Evolutionary conservation across 2,797 vertebrate genomes (phyloP).

Genomic region (Prionace glauca): DNA sequence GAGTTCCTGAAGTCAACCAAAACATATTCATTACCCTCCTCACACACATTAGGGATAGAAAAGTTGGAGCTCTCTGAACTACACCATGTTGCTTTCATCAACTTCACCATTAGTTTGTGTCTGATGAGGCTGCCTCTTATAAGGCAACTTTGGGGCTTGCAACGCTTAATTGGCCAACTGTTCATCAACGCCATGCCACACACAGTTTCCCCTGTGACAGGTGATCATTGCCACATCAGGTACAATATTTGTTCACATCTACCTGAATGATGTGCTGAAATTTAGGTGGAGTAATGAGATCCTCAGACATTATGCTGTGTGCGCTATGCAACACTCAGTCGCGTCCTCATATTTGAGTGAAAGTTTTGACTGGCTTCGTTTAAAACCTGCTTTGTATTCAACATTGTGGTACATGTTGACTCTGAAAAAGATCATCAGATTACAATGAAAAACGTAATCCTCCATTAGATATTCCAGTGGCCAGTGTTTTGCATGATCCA

Average conservation of each 20-base stretch:
- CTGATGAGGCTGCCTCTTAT: neutral
- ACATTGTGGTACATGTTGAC: neutral
- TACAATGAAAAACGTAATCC: constrained; percentile 2
- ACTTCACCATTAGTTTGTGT: neutral
- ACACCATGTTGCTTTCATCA: neutral
- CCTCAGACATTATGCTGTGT: neutral
- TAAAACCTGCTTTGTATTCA: neutral
- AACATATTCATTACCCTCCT: neutral
- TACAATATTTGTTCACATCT: neutral
- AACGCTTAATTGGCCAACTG: neutral
- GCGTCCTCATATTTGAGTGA: neutral
- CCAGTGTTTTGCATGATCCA: neutral
- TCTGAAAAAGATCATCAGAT: neutral
- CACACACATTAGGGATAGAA: neutral
- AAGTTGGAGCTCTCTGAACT: neutral
- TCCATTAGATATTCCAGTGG: neutral
- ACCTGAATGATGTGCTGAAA: neutral
- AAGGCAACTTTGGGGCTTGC: neutral
- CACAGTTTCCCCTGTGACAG: neutral
- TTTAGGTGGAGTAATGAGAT: neutral
- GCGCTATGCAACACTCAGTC: neutral
- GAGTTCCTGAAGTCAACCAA: neutral
- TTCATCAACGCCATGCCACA: neutral
- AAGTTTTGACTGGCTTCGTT: neutral
- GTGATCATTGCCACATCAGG: neutral